phyloP scores from a whole-genome alignment of 2,113 vertebrate genomes.

The Pseudorectes ferrugineus region DNA sequence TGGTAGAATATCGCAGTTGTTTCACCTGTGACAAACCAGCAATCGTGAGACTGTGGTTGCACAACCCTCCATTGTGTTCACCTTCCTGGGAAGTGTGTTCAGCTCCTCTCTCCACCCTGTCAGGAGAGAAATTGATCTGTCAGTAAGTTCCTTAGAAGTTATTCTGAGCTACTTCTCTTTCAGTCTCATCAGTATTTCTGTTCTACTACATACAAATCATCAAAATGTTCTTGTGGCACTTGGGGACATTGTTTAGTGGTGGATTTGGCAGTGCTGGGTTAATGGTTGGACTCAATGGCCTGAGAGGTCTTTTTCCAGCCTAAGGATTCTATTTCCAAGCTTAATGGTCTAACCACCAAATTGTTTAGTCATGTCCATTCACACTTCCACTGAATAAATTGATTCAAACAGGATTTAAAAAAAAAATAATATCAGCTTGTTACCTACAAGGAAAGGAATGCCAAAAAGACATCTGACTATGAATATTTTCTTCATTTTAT shows the following conservation, averaged over 20 bases:
- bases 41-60: not conserved
- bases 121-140: not conserved
- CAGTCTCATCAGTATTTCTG: not conserved
- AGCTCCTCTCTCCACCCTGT: not conserved
- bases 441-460: not conserved
- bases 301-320: not conserved
- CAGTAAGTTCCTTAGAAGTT: not conserved
- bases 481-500: not conserved
- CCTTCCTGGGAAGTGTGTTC: not conserved
- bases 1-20: accelerated
- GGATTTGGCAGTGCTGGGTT: not conserved
- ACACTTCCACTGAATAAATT: not conserved
- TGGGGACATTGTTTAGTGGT: not conserved
- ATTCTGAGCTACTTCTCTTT: not conserved
- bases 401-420: not conserved
- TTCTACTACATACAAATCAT: not conserved
- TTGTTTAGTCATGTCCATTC: not conserved
- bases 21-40: not conserved
- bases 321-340: not conserved
- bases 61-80: not conserved
- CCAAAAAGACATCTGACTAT: not conserved
- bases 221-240: not conserved
- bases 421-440: not conserved
- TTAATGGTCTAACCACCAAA: not conserved
- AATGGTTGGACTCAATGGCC: not conserved